These are phyloP conservation scores for Probaryconus sp. DNA, from an alignment of 1,140 invertebrate species.

Conservation along the genomic window DNA sequence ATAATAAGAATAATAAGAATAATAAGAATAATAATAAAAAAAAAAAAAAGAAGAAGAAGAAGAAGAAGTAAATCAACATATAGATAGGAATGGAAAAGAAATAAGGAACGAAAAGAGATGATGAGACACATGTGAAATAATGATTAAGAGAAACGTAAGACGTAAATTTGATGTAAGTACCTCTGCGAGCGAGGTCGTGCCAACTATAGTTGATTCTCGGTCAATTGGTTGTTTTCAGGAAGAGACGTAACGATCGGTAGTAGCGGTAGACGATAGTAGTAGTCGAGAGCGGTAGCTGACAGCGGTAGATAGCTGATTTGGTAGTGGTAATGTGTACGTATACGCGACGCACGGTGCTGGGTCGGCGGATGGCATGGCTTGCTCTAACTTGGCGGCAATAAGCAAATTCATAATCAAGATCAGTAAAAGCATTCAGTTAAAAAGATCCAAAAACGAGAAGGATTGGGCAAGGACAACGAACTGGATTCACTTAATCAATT, in stretches of 20 bases:
- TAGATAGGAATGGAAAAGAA: too few species aligned
- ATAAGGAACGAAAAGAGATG: too few species aligned
- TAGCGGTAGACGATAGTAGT: conserved; percentile 74
- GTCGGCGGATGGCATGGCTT: conserved; percentile 75
- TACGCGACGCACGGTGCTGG: conserved; percentile 76
- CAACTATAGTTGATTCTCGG: conserved; percentile 74
- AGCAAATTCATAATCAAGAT: conserved; percentile 74
- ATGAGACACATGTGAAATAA: conserved; percentile 49
- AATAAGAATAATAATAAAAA: too few species aligned
- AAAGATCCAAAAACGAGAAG: conserved; percentile 24
- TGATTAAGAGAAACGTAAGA: conserved; percentile 61
- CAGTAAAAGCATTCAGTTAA: conserved; percentile 59
- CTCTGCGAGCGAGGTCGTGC: conserved; percentile 66
- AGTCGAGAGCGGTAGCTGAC: conserved; percentile 70
- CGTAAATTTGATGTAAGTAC: conserved; percentile 63
- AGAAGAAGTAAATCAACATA: too few species aligned
- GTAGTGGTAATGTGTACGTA: conserved; percentile 76
- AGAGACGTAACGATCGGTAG: conserved; percentile 75
- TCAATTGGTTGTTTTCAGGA: conserved; percentile 74
- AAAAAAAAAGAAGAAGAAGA: too few species aligned
- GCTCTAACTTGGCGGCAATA: conserved; percentile 77
- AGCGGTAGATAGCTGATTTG: conserved; percentile 74
- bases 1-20: too few species aligned
- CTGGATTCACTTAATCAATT: too few species aligned
- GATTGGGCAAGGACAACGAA: conserved; percentile 32